These are phyloP conservation scores for Apolygus lucorum DNA, from an alignment of 1,140 invertebrate genomes.

Conservation along the genomic window DNA sequence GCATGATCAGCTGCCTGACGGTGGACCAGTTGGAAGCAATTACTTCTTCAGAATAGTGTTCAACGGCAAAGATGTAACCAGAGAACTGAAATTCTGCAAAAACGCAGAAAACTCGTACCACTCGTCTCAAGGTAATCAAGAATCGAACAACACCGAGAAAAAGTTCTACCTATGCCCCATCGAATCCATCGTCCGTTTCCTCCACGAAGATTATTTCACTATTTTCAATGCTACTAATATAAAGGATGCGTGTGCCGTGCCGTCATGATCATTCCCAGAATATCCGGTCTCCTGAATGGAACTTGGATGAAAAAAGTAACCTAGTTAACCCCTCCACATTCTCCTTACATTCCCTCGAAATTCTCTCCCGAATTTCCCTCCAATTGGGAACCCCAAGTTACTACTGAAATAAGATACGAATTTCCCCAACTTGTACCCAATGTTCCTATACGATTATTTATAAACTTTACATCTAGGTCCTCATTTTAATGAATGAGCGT, in stretches of 20 bases:
- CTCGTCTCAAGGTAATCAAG: constrained; percentile 37
- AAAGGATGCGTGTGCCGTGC: constrained; percentile 64
- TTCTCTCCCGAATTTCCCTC: no score
- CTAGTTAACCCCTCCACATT: no score
- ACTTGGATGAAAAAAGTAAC: no score
- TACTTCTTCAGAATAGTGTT: constrained; percentile 74
- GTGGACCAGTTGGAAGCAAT: constrained; percentile 45
- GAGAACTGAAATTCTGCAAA: constrained; percentile 69
- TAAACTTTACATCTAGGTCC: no score
- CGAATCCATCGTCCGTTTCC: constrained; percentile 71
- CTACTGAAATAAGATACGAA: no score
- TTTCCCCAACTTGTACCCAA: no score
- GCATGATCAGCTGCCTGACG: constrained; percentile 39
- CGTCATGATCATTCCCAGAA: no score
- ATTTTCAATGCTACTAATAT: constrained; percentile 73
- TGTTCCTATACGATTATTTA: no score
- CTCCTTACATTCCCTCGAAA: no score
- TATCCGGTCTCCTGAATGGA: no score
- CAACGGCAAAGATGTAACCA: constrained; percentile 80
- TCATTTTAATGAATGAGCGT: no score
- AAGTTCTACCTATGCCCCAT: constrained; percentile 60
- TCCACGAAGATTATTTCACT: constrained; percentile 76
- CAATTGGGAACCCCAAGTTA: no score
- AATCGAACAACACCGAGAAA: constrained; percentile 19
- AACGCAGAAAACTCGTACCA: constrained; percentile 35